These are phyloP conservation scores for Eulemur mongoz DNA, from an alignment of 2,797 vertebrate species.

Conservation along the genomic window DNA sequence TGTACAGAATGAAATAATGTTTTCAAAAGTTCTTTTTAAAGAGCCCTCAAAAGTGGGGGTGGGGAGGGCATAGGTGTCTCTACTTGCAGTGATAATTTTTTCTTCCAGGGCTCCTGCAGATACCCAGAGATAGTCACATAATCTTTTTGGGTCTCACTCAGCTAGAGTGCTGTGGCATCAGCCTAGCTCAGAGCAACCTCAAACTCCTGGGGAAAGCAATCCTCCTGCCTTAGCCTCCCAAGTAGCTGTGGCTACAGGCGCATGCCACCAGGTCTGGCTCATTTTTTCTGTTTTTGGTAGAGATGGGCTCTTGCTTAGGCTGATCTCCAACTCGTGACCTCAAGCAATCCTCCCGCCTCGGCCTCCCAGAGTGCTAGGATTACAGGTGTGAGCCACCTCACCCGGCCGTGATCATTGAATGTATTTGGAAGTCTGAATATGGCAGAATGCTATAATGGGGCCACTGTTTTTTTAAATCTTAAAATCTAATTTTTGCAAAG, in stretches of 20 bases:
- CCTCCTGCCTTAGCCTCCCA: no score
- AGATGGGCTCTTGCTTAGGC: no score
- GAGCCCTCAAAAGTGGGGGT: neutral
- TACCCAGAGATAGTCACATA: neutral
- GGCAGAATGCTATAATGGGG: neutral
- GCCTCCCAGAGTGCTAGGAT: no score
- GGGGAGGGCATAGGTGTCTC: neutral
- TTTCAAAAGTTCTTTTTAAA: slow-evolving; percentile 42
- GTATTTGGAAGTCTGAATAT: slow-evolving; percentile 31
- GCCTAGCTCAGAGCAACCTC: no score
- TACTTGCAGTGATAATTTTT: neutral
- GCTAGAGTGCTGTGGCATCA: no score
- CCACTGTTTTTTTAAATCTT: neutral
- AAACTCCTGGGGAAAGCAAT: no score
- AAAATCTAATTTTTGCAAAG: neutral
- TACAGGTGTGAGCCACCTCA: no score
- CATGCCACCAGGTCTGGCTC: no score
- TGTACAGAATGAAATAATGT: slow-evolving; percentile 28
- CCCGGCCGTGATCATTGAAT: neutral
- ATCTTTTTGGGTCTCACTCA: neutral
- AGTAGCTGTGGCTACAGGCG: no score
- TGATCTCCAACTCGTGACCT: no score
- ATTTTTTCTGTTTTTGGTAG: no score
- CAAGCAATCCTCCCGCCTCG: no score
- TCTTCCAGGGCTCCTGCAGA: neutral